These are phyloP conservation scores for Heliconius ethilla DNA, from an alignment of 2,888 invertebrate genomes.

Conservation along the genomic window DNA sequence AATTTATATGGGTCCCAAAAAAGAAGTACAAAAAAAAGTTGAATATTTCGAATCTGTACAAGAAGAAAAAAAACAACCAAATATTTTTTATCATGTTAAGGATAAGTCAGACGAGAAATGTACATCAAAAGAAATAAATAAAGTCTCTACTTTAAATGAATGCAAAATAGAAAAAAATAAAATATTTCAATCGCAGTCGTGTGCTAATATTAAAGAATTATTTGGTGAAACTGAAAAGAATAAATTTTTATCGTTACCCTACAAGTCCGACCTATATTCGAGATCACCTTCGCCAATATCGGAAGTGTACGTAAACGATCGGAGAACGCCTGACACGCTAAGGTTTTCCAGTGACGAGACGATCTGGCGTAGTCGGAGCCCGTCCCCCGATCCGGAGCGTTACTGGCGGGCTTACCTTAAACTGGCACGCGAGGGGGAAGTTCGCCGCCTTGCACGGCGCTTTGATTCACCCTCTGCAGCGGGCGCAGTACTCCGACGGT, in stretches of 20 bases:
- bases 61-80: conserved; percentile 73
- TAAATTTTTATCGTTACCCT: conserved; percentile 81
- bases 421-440: conserved; percentile 88
- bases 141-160: conserved; percentile 49
- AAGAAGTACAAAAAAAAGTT: conserved; percentile 87
- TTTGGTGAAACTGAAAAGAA: conserved; percentile 87
- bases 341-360: conserved; percentile 84
- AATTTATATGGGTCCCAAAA: conserved; percentile 82
- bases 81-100: conserved; percentile 78
- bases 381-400: conserved; percentile 87
- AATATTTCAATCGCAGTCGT: conserved; percentile 84
- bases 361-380: conserved; percentile 86
- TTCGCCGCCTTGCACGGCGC: conserved; percentile 87
- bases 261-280: conserved; percentile 69
- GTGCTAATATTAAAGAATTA: conserved; percentile 89
- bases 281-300: conserved; percentile 81
- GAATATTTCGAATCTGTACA: conserved; percentile 90
- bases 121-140: conserved; percentile 50
- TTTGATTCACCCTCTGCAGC: conserved; percentile 87
- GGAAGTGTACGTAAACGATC: conserved; percentile 73
- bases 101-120: conserved; percentile 75
- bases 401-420: conserved; percentile 86
- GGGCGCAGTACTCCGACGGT: conserved; percentile 81
- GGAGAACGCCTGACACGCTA: conserved; percentile 78
- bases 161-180: conserved; percentile 57